These are phyloP conservation scores for Pseudeuparius sepicola DNA, from an alignment of 2,888 invertebrate genomes.

Conservation along the genomic window DNA sequence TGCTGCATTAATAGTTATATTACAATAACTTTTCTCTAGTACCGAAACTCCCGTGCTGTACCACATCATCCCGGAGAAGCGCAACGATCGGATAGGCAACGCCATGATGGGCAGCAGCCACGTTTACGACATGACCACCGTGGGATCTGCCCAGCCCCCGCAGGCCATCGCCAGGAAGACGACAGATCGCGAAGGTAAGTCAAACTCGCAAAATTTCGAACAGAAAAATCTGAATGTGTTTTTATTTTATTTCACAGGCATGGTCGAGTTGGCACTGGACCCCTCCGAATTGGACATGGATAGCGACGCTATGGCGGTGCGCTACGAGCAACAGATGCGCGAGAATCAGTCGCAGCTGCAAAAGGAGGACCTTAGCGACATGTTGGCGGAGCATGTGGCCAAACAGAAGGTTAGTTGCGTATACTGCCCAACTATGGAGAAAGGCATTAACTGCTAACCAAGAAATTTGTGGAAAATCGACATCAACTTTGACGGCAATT, in stretches of 20 bases:
- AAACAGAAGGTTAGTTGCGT: conserved; percentile 81
- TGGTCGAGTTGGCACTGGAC: conserved; percentile 91
- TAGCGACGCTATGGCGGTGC: conserved; percentile 88
- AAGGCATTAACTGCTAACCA: too few relatives aligned
- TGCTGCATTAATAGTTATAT: neutral
- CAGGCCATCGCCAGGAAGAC: conserved; percentile 32
- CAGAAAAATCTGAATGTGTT: too few relatives aligned
- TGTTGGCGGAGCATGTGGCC: conserved; percentile 97
- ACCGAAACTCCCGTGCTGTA: conserved; percentile 91
- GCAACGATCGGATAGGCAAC: conserved; percentile 77
- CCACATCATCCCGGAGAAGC: conserved; percentile 91
- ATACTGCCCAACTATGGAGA: too few relatives aligned
- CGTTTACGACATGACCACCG: conserved; percentile 82
- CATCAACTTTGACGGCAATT: too few relatives aligned
- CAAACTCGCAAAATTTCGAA: too few relatives aligned
- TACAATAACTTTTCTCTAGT: conserved; percentile 39
- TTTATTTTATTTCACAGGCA: too few relatives aligned
- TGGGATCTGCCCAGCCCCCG: conserved; percentile 46
- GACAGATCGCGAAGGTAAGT: conserved; percentile 39
- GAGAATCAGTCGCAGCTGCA: conserved; percentile 83
- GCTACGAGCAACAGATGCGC: conserved; percentile 92
- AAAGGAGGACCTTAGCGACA: conserved; percentile 94
- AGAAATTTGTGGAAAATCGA: too few relatives aligned
- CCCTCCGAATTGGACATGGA: conserved; percentile 95
- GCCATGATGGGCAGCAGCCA: conserved; percentile 99